A percentile compares a stretch with the other conserved stretches of the same genome.
Conservation (phyloP, 2,888 invertebrate species). For the Tupiocoris notatus region DNA sequence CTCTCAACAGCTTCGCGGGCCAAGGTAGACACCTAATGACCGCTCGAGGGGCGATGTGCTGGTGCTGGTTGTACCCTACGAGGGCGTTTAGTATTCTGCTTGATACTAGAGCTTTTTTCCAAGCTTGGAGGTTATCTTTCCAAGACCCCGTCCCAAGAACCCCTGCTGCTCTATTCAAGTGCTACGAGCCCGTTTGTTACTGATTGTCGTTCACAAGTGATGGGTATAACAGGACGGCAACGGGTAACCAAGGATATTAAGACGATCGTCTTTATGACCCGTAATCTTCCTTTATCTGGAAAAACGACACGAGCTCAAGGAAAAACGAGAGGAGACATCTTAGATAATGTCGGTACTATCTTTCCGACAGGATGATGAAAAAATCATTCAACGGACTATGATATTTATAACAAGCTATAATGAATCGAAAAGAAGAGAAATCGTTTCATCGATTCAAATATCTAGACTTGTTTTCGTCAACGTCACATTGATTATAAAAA, state of each 20-base stretch:
- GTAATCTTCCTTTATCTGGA: constrained; percentile 7
- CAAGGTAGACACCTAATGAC: not conserved
- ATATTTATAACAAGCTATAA: not conserved
- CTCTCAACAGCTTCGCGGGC: not conserved
- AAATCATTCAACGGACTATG: too few species aligned
- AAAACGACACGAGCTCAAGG: not conserved
- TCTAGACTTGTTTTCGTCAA: too few species aligned
- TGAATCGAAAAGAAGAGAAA: too few species aligned
- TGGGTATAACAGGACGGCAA: not conserved
- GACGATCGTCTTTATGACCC: not conserved
- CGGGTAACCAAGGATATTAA: constrained; percentile 2
- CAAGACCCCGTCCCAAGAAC: not conserved
- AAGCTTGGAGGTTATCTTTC: not conserved
- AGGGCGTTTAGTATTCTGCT: not conserved
- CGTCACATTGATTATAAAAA: too few species aligned
- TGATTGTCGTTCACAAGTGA: constrained; percentile 7
- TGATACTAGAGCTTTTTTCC: not conserved
- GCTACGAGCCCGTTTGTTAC: not conserved
- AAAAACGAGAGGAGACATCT: not conserved
- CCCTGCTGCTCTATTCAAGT: not conserved
- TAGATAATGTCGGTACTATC: not conserved
- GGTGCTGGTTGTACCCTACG: not conserved
- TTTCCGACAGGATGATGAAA: too few species aligned
- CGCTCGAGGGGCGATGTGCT: not conserved
- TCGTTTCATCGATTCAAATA: too few species aligned